Base-by-base conservation (phyloP, 2,113 vertebrate species). In the Ammodytes dubius region DNA sequence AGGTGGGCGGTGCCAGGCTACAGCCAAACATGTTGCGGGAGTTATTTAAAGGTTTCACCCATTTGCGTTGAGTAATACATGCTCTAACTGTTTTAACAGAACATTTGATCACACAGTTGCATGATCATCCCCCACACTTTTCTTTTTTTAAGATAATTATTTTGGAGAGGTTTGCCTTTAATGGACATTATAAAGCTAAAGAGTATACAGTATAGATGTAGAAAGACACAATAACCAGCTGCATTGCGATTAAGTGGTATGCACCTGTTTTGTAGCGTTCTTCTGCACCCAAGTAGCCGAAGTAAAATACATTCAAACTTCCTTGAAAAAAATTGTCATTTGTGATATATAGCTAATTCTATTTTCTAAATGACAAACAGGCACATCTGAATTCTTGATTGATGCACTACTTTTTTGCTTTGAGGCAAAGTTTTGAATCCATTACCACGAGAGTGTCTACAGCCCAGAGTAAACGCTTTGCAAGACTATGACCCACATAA, bases 401-500 rank as follows among this genome's bases (percentile, higher is more conserved):
- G 35, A 27, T 3, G 10, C 35, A 13, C 37, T 57, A 12, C 43
- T 45, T 76, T 57, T 19, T 43, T 35, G 47, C 53, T 74, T 56
- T 42, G 39, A 65, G 35, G 64, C 46, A 40, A 64, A n/a, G 4
- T 73, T 70, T 72, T 45, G 2, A 66, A 71, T 57, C 45, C 37
- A 17, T 74, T 49, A 27, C 40, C 14, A 63, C 71, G 7, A 64
- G n/a, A 81, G 27, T 19, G 1, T 58, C 65, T 77, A 50, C 83
- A 74, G 70, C 78, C 49, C 14, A 60, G 75, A 82, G 56, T 59
- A 7, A 85, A 67, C 10, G 27, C 76, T 77, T 78, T 70, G 57
- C 60, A 53, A 70, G 64, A 45, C 66, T 40, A 4, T 87, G 86
- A 88, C 65, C 76, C 80, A 82, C 71, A 86, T 82, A 84, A 77